Evolutionary conservation across 2,888 invertebrate genomes (phyloP).

Genomic region (Allolobophora icterica): DNA sequence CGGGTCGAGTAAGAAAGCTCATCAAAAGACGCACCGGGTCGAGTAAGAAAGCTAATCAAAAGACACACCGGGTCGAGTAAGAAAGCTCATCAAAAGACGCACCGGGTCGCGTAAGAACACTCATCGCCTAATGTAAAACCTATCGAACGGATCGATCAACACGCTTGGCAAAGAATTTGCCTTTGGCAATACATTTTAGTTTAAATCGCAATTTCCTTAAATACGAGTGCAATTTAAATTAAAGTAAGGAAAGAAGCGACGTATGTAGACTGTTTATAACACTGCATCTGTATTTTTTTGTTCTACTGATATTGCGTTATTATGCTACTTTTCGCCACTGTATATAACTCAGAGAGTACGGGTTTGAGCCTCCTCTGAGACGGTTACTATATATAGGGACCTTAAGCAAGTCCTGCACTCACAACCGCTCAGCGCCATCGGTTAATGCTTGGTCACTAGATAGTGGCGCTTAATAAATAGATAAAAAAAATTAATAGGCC

Average conservation of each 20-base stretch:
- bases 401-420: too few relatives aligned
- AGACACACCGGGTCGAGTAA: background rate
- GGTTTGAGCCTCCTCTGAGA: too few relatives aligned
- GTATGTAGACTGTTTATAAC: too few relatives aligned
- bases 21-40: background rate
- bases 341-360: too few relatives aligned
- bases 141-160: background rate
- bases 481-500: too few relatives aligned
- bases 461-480: too few relatives aligned
- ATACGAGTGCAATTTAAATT: background rate
- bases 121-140: background rate
- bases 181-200: background rate
- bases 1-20: background rate
- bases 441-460: too few relatives aligned
- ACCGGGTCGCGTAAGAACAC: background rate
- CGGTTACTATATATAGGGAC: too few relatives aligned
- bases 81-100: background rate
- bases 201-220: background rate
- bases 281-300: too few relatives aligned
- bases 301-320: too few relatives aligned
- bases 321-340: too few relatives aligned
- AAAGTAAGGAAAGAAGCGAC: background rate
- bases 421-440: too few relatives aligned
- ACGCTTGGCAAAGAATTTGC: background rate
- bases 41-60: background rate